Conservation (phyloP, 2,113 vertebrate genomes). For the Cynocephalus volans region DNA sequence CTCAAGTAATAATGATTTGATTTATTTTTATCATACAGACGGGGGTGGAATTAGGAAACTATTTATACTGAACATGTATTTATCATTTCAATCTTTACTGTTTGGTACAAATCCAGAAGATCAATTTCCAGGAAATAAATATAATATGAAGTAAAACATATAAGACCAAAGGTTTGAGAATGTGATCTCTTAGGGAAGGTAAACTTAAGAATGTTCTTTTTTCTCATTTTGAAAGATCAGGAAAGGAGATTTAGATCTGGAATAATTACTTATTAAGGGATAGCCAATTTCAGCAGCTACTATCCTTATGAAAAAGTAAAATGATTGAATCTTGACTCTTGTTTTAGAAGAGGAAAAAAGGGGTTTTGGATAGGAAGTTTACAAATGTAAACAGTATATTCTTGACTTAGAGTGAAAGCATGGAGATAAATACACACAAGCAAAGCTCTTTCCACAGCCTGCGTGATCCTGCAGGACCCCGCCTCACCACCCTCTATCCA, state of each 20-base stretch:
- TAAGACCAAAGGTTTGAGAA: background rate
- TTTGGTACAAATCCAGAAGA: background rate
- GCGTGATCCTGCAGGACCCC: background rate
- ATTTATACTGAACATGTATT: background rate
- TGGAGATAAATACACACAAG: background rate
- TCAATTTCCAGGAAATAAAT: background rate
- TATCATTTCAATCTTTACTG: background rate
- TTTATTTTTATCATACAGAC: background rate
- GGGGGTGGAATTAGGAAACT: background rate
- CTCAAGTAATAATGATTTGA: background rate
- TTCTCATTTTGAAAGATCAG: background rate
- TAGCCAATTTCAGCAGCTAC: background rate
- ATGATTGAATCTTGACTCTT: background rate
- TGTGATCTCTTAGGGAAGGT: background rate
- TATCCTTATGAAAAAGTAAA: background rate
- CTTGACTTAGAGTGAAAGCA: background rate
- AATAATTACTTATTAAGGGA: background rate
- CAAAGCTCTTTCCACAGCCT: background rate
- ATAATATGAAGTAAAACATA: background rate
- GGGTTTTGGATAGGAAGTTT: accelerated
- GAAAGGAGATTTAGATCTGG: background rate
- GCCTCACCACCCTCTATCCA: too few species aligned
- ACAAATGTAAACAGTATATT: background rate
- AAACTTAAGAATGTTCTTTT: background rate
- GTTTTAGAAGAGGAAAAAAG: background rate